Evolutionary conservation across 2,888 invertebrate species (phyloP).

Genomic region (Meteorus cinctellus): DNA sequence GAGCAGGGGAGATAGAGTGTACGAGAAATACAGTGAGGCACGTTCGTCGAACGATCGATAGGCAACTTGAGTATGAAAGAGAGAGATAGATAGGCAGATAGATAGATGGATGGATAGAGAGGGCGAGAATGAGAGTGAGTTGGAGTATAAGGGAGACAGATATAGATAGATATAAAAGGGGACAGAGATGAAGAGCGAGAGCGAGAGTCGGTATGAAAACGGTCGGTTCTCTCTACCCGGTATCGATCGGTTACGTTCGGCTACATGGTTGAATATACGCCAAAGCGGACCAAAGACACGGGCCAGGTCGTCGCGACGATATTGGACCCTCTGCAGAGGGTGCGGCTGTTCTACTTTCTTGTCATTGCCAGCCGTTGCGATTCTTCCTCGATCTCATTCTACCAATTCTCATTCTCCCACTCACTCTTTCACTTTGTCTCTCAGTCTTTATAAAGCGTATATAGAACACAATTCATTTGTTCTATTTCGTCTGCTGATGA

Average conservation of each 20-base stretch:
- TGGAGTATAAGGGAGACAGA: conserved; percentile 11
- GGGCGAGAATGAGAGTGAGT: background rate
- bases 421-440: background rate
- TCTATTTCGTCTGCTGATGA: background rate
- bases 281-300: conserved; percentile 42
- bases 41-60: conserved; percentile 29
- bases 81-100: background rate
- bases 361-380: conserved; percentile 43
- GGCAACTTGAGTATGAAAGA: conserved; percentile 8
- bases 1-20: background rate
- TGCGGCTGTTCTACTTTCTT: conserved; percentile 37
- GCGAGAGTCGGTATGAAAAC: conserved; percentile 43
- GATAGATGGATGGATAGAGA: too few species aligned
- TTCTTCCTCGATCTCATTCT: conserved; percentile 16
- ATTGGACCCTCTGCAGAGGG: conserved; percentile 33
- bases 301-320: conserved; percentile 32
- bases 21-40: conserved; percentile 4
- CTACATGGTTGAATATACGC: conserved; percentile 45
- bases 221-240: conserved; percentile 29
- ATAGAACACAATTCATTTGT: background rate
- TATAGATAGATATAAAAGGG: conserved; percentile 3
- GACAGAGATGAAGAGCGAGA: conserved; percentile 28
- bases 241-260: conserved; percentile 41
- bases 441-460: conserved; percentile 11
- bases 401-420: background rate